These are phyloP conservation scores for Globodera rostochiensis DNA, from an alignment of 1,140 invertebrate species.

Conservation along the genomic window DNA sequence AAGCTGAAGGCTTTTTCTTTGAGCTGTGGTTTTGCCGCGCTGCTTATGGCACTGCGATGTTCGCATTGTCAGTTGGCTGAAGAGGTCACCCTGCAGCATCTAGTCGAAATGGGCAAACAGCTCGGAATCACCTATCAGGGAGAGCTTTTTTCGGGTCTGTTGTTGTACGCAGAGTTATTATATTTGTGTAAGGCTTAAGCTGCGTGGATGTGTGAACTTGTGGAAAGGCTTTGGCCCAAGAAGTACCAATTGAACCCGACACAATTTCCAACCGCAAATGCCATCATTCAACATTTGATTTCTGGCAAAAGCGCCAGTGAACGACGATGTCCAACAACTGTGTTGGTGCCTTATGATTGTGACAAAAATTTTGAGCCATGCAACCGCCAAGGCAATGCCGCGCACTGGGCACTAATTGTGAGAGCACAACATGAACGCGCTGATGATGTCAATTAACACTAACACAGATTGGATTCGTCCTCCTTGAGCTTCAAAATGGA, in stretches of 20 bases:
- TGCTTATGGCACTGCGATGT: slow-evolving; percentile 10
- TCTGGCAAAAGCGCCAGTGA: background rate
- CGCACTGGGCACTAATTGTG: slow-evolving; percentile 50
- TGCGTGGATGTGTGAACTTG: slow-evolving; percentile 44
- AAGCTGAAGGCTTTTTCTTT: slow-evolving; percentile 3
- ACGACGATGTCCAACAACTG: slow-evolving; percentile 9
- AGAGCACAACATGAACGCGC: background rate
- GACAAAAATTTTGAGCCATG: slow-evolving; percentile 53
- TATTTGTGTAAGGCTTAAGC: slow-evolving; percentile 39
- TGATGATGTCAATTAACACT: slow-evolving; percentile 9
- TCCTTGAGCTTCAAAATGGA: background rate
- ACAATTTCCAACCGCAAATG: slow-evolving; percentile 21
- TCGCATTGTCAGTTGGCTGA: background rate
- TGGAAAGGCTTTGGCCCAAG: slow-evolving; percentile 21
- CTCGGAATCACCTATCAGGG: slow-evolving; percentile 32
- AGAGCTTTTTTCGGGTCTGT: slow-evolving; percentile 43
- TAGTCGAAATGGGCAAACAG: slow-evolving; percentile 27
- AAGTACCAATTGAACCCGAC: background rate
- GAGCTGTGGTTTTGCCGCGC: slow-evolving; percentile 28
- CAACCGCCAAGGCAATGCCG: slow-evolving; percentile 35
- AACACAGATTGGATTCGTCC: slow-evolving; percentile 36
- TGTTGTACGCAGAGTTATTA: slow-evolving; percentile 9
- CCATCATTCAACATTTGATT: slow-evolving; percentile 25
- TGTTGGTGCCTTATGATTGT: slow-evolving; percentile 51
- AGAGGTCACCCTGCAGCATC: slow-evolving; percentile 24